Evolutionary conservation across 2,113 vertebrate genomes (phyloP).

Genomic region (Engraulis encrasicolus): DNA sequence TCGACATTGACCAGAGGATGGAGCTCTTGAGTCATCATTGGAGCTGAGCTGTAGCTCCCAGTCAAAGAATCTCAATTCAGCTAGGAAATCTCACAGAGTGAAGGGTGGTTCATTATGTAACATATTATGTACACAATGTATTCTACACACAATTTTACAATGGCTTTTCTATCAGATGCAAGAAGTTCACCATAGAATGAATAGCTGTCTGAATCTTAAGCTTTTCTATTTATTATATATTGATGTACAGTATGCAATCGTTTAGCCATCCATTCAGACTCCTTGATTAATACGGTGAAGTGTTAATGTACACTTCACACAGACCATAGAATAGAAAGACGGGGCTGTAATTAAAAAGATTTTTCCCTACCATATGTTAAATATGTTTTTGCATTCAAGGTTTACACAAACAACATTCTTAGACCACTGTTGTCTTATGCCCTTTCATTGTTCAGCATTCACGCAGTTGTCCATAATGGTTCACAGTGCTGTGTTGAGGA

Average conservation of each 20-base stretch:
- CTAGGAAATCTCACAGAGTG: neutral
- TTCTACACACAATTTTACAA: too few relatives aligned
- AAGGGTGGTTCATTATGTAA: neutral
- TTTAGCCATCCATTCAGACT: neutral
- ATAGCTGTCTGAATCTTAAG: neutral
- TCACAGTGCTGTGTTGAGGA: neutral
- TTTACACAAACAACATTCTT: neutral
- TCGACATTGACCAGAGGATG: slow-evolving; percentile 63
- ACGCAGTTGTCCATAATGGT: neutral
- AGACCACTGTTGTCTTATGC: neutral
- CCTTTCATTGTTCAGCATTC: neutral
- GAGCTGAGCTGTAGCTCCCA: neutral
- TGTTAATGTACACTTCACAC: neutral
- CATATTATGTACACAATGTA: neutral
- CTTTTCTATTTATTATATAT: neutral
- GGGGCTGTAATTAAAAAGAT: neutral
- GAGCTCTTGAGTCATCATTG: slow-evolving; percentile 70
- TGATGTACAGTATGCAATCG: neutral
- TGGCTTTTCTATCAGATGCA: neutral
- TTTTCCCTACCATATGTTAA: neutral
- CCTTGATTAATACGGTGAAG: neutral
- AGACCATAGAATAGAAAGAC: neutral
- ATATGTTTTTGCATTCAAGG: neutral
- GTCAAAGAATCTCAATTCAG: neutral
- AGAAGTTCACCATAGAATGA: neutral